Evolutionary conservation across 2,888 invertebrate genomes (phyloP), one percentile per base, ranked within the genome.

Genomic region (Pyralis farinalis): DNA sequence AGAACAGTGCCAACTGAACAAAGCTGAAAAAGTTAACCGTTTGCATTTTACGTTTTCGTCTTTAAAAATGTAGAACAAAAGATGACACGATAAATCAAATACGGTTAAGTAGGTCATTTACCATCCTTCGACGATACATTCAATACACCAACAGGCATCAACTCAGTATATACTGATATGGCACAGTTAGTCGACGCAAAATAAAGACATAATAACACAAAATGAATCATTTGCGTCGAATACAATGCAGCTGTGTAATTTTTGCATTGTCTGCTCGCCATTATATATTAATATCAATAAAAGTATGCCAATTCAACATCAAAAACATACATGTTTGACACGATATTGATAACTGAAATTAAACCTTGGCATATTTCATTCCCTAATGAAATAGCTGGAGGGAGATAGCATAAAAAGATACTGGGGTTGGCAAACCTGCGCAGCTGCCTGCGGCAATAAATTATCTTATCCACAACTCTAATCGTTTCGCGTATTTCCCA

Each of bases 371-470:
- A 4, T 16, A 16, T 16, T 16, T 4, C 4, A 16, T 4, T 16
- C 16, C 16, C 2, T 16, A 44, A 27, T 35, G 21, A 22, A 36
- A 29, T 20, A n/a, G 28, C 20, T 7, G 28, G 28, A 9, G 20
- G 16, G 20, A 36, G 29, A 29, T 36, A 36, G 20, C 12, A 10
- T 10, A 8, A 1, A n/a, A 7, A 20, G 36, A 29, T 36, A 37
- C 49, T 48, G 46, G 40, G 46, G 45, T 48, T 51, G 58, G 56
- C 56, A 62, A 63, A 56, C 50, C 42, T 42, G 49, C 50, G 70
- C 70, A 73, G 66, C 72, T 70, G 73, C 51, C 41, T 48, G 47
- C 42, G 47, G 55, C 55, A 63, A 62, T 62, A 61, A 59, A 62
- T 37, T 61, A 58, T 64, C 61, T 66, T 65, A 71, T 67, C 67